Base-by-base conservation (phyloP, 2,113 vertebrate genomes). In the Apeltes quadracus region DNA sequence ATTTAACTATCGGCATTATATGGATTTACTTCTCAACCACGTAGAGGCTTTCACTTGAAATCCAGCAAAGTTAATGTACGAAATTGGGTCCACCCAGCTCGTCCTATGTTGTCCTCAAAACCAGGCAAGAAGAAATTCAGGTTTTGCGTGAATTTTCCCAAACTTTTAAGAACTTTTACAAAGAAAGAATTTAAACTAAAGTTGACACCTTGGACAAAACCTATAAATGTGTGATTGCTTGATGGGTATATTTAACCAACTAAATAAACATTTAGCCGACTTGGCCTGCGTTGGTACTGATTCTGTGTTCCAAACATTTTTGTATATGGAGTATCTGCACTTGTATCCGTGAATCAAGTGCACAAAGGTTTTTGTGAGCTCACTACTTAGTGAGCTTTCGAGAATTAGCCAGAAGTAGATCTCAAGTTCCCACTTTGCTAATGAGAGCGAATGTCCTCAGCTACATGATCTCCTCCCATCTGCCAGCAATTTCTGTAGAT, bases 141-240 rank as follows among this genome's bases (percentile, higher is more conserved):
- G 29, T 32, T 75, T 44, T 58, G 16, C 61, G 27, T 78, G 43
- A 48, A 54, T 22, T 63, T 58, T 5, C 25, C 38, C 13, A 46
- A n/a, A 36, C 22, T n/a, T 69, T 18, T 5, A n/a, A 18, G 32
- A 2, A 3, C 20, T 38, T 51, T 56, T 15, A 29, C 20, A 34
- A 29, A 15, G 0, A 25, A 25, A 23, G 9, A 54, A 36, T n/a
- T 8, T 6, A 18, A 43, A 43, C 7, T 15, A 43, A 61, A 58
- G 44, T 57, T 88, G 84, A 76, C 38, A 69, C 50, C 64, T 70
- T 77, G 57, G 36, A 74, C 76, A 71, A 41, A 88, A 82, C 72
- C 73, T 78, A 78, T 78, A 62, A 75, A 72, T 15, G 43, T 78
- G 87, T 80, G 69, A 77, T 81, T 63, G 75, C 87, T 76, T 81